Percentiles rank a stretch among this genome's conserved stretches.
Evolutionary conservation across 2,888 invertebrate genomes (phyloP).

Genomic region (Bedellia somnulentella): DNA sequence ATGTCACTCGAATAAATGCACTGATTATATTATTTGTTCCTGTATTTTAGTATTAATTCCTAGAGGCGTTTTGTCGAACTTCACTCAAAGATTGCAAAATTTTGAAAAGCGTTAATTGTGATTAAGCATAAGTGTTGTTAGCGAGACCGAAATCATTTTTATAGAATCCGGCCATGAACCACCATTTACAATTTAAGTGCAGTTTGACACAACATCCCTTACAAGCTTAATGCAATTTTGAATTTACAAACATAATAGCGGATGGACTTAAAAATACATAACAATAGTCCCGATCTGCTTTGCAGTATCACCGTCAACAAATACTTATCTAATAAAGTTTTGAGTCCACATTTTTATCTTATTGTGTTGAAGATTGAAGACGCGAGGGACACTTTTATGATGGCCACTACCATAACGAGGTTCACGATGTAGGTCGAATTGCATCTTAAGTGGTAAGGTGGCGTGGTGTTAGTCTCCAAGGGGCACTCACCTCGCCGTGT

Average conservation of each 20-base stretch:
- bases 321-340: constrained; percentile 45
- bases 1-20: constrained; percentile 14
- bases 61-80: constrained; percentile 52
- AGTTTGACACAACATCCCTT: constrained; percentile 57
- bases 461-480: constrained; percentile 42
- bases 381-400: constrained; percentile 52
- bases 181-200: constrained; percentile 58
- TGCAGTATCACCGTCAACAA: constrained; percentile 56
- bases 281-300: constrained; percentile 55
- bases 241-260: constrained; percentile 24
- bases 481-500: constrained; percentile 58
- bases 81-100: constrained; percentile 41
- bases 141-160: constrained; percentile 20
- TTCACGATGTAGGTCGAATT: constrained; percentile 62
- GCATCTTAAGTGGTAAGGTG: constrained; percentile 61
- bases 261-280: constrained; percentile 55
- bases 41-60: constrained; percentile 5
- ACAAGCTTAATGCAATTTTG: constrained; percentile 15
- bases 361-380: constrained; percentile 57
- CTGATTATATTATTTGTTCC: constrained; percentile 8
- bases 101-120: constrained; percentile 24
- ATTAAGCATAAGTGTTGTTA: constrained; percentile 23
- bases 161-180: constrained; percentile 21
- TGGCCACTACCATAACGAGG: constrained; percentile 55
- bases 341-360: constrained; percentile 36